These are phyloP conservation scores for Tetraneura akinire DNA, from an alignment of 1,140 invertebrate species.

Conservation along the genomic window DNA sequence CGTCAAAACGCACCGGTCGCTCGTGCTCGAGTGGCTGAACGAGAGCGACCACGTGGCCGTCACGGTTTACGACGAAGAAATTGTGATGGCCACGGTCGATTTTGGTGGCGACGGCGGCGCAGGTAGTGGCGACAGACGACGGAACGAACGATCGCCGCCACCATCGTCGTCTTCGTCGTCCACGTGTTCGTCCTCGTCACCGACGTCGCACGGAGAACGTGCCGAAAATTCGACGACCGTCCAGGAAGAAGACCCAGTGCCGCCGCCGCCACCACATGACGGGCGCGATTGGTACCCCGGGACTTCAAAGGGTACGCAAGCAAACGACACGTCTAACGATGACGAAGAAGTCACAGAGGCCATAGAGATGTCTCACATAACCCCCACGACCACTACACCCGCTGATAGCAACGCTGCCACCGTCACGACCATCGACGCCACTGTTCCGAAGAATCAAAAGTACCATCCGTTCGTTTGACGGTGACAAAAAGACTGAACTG, in stretches of 20 bases:
- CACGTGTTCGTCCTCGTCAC: not conserved
- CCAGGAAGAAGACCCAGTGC: no score
- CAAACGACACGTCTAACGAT: no score
- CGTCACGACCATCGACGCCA: not conserved
- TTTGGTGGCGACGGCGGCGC: not conserved
- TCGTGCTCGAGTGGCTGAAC: slow-evolving; percentile 35
- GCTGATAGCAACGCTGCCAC: not conserved
- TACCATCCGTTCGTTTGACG: slow-evolving; percentile 42
- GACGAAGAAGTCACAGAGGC: not conserved
- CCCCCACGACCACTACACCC: not conserved
- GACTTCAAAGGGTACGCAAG: no score
- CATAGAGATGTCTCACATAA: slow-evolving; percentile 16
- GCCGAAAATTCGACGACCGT: no score
- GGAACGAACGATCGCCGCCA: not conserved
- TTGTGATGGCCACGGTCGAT: no score
- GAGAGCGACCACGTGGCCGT: slow-evolving; percentile 22
- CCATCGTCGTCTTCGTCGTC: slow-evolving; percentile 4
- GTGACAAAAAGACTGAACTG: slow-evolving; percentile 31
- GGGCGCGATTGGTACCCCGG: not conserved
- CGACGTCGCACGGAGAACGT: not conserved
- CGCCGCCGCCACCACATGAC: not conserved
- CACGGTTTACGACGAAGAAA: slow-evolving; percentile 28
- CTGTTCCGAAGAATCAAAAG: not conserved
- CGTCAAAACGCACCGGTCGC: slow-evolving; percentile 23
- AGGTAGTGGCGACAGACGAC: no score